Conservation (phyloP, 1,140 invertebrate genomes). For the Calliopsis andreniformis region DNA sequence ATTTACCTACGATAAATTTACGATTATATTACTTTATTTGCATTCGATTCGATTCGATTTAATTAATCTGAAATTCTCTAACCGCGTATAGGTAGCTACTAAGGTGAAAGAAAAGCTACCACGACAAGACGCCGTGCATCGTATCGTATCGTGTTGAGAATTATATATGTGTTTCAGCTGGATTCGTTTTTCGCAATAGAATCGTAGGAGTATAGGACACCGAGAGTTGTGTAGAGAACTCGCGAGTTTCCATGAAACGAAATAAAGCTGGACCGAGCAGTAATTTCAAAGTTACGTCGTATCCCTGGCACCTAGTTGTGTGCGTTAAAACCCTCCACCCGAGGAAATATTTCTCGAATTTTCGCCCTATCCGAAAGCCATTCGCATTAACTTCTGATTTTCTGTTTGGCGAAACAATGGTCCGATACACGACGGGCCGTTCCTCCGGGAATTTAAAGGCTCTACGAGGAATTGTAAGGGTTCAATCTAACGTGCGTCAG, state of each 20-base stretch:
- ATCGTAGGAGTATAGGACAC: too few relatives aligned
- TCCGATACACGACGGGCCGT: not conserved
- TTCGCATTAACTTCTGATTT: constrained; percentile 29
- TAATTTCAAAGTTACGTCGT: constrained; percentile 22
- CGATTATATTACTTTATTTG: too few relatives aligned
- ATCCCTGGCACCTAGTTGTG: not conserved
- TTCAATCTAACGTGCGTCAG: constrained; percentile 41
- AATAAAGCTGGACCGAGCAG: not conserved
- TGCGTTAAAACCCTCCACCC: not conserved
- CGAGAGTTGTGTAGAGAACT: too few relatives aligned
- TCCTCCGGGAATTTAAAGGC: constrained; percentile 12
- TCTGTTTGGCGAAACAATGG: constrained; percentile 32
- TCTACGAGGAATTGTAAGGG: constrained; percentile 39
- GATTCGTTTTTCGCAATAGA: too few relatives aligned
- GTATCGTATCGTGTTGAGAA: too few relatives aligned
- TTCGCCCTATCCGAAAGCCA: not conserved
- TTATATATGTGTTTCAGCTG: too few relatives aligned
- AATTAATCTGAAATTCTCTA: too few relatives aligned
- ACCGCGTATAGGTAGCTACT: too few relatives aligned
- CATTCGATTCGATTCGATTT: too few relatives aligned
- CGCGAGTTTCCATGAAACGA: not conserved
- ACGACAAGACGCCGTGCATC: too few relatives aligned
- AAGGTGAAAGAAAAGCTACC: too few relatives aligned
- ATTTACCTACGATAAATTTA: too few relatives aligned
- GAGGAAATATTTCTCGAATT: constrained; percentile 1